A percentile compares a stretch with the other conserved stretches of the same genome.
Conservation (phyloP, 2,797 vertebrate genomes). For the Pyrocephalus nanus region DNA sequence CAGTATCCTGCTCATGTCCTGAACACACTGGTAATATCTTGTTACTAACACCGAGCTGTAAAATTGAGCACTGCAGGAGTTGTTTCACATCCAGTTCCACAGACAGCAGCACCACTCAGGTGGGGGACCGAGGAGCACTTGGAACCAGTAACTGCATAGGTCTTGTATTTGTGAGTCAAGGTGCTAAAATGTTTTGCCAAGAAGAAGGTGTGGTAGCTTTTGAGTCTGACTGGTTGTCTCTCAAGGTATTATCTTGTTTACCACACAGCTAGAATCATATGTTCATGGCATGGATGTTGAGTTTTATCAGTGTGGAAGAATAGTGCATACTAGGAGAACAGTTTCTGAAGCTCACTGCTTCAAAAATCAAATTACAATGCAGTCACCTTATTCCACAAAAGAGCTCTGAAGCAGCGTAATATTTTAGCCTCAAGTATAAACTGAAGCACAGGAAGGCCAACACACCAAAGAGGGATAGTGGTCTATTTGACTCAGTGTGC, state of each 20-base stretch:
- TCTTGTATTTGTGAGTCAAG: not conserved
- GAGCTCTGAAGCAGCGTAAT: fast-evolving
- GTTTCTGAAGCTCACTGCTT: not conserved
- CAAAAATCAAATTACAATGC: not conserved
- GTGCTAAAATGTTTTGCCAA: not conserved
- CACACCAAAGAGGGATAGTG: not conserved
- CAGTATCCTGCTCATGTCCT: not conserved
- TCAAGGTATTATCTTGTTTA: not conserved
- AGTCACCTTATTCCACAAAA: not conserved
- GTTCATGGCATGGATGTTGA: not conserved
- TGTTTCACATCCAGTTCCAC: not conserved
- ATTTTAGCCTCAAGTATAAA: not conserved
- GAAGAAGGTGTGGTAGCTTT: not conserved
- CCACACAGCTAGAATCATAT: not conserved
- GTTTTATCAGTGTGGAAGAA: not conserved
- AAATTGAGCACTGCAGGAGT: not conserved
- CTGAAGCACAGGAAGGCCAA: not conserved
- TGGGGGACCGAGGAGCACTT: not conserved
- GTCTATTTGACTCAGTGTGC: not conserved
- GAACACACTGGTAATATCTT: not conserved
- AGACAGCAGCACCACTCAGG: not conserved
- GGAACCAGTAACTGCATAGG: not conserved
- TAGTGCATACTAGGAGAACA: not conserved
- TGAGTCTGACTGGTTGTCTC: not conserved
- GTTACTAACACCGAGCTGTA: not conserved